These are phyloP conservation scores for human DNA, from an alignment of 2,113 vertebrate genomes.

Conservation along the genomic window GRCh38 chr12:19925001-19925500, in stretches of 20 bases:
- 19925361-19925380: background rate
- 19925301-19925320: background rate
- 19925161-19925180: background rate
- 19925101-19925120: background rate
- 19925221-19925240: background rate
- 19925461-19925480: background rate
- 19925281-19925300: background rate
- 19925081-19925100: background rate
- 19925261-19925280: background rate
- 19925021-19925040: background rate
- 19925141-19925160: background rate
- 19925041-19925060: background rate
- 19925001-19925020: background rate
- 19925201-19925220: background rate
- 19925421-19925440: background rate
- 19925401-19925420: background rate
- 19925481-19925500: background rate
- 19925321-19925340: background rate
- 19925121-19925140: background rate
- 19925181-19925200: background rate
- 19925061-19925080: background rate
- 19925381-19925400: background rate
- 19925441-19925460: background rate
- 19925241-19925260: background rate
- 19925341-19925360: background rate